Base-by-base conservation (phyloP, 2,797 vertebrate genomes). In the Huso huso region DNA sequence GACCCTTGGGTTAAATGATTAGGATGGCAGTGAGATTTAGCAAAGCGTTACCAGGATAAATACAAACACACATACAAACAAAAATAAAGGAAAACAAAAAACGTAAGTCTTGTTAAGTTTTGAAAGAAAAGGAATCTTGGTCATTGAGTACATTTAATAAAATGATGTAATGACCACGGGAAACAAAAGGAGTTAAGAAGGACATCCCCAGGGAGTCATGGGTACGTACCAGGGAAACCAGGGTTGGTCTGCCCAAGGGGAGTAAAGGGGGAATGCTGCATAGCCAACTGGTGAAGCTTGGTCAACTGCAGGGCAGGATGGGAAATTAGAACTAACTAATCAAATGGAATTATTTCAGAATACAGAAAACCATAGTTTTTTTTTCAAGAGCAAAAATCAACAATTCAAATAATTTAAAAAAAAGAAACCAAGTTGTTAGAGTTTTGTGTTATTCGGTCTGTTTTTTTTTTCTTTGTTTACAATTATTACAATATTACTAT, bases 201-300 rank as follows among this genome's bases (percentile, higher is more conserved):
- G 91, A 93, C 88, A 89, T 94, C 89, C 91, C 91, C 86, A 81
- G 92, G 91, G 90, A 91, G 86, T 88, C 87, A 86, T 88, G 92
- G 94, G 93, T 96, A 96, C 94, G 89, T 96, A 96, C 94, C 94
- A 92, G 94, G 94, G 93, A 96, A 96, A 92, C 93, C 93, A 92
- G 93, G 94, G 90, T 94, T 94, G 92, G 91, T 95, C 92, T 96
- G 94, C 93, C 93, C 94, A 95, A 96, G 93, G 94, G 94, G 92
- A 89, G 93, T 95, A 94, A 96, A 86, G 90, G 94, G 93, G 88
- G 94, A 89, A 94, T 96, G 93, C 93, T 96, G 94, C 93, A 96
- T 94, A 95, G 94, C 94, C 94, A 96, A 94, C 93, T 96, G 94
- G 91, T 96, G 94, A 94, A 96, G 94, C 94, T 96, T 96, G 93